Base-by-base conservation (phyloP, 2,797 vertebrate genomes). In the Cynopterus sphinx region DNA sequence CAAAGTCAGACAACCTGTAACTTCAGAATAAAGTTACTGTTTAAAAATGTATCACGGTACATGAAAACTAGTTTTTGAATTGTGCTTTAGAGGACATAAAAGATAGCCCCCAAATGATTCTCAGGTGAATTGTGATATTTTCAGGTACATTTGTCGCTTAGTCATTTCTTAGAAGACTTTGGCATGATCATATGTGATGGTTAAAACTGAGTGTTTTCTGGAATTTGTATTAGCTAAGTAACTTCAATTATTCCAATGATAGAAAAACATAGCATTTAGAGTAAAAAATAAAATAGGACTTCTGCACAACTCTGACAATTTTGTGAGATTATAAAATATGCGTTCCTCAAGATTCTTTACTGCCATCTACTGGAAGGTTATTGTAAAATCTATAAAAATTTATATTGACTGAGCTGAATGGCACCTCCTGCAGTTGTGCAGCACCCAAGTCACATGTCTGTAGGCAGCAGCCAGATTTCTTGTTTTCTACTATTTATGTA, bases 301-400 rank as follows among this genome's bases (percentile, higher is more conserved):
- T 93, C n/a, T 77, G 17, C 12, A n/a, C 9, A 53, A 15, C 36
- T 61, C 46, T 85, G 5, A 31, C 28, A 21, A 1, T 67, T 84
- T 41, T 61, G 28, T 71, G 31, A 84, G 57, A 85, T 17, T 8
- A 1, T 39, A 53, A 91, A 57, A 16, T 8, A 1, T 8, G 41
- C 51, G 11, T 96, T 73, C 43, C 43, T 82, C 36, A 12, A 70
- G 92, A 73, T 85, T 11, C 33, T 92, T n/a, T 67, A 43, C 84
- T 96, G 97, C 94, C 96, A 94, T 81, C 96, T 96, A 57, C 93
- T 96, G 97, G 94, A 22, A 74, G 51, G 3, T n/a, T 15, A 6
- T n/a, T 79, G 41, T 70, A 74, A 92, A 88, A 70, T 24, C 71
- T 24, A 3, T 9, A 1, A 51, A 9, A 51, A 9, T 74, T 17